phyloP scores from a whole-genome alignment of 2,888 invertebrate genomes.

The Caenorhabditis parvicauda region DNA sequence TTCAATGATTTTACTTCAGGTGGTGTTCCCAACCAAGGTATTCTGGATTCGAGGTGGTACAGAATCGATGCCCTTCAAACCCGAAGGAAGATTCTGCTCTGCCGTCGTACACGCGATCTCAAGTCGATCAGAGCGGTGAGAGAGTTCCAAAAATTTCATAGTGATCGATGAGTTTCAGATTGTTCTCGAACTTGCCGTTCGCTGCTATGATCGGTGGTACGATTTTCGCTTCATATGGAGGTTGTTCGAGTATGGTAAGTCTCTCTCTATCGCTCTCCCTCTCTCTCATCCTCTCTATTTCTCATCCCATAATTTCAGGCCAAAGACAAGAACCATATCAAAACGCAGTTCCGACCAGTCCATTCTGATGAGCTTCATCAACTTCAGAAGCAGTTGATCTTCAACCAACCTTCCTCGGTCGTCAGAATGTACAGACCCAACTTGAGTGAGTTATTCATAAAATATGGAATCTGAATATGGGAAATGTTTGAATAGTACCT shows the following conservation, averaged over 20 bases:
- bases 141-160: background rate
- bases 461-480: too few species aligned
- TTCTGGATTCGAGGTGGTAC: conserved; percentile 31
- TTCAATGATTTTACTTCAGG: conserved; percentile 20
- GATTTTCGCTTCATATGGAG: conserved; percentile 32
- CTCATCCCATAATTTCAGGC: conserved; percentile 1
- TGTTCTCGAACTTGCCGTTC: conserved; percentile 34
- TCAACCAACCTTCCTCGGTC: conserved; percentile 23
- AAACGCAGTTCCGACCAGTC: conserved; percentile 19
- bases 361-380: conserved; percentile 9
- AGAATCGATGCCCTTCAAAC: conserved; percentile 27
- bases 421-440: conserved; percentile 33
- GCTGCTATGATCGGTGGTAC: conserved; percentile 28
- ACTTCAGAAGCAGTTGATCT: conserved; percentile 27
- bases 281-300: too few species aligned
- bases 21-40: conserved; percentile 32
- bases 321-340: conserved; percentile 10
- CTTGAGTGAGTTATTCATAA: conserved; percentile 7
- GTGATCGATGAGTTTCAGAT: conserved; percentile 4
- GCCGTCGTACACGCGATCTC: conserved; percentile 14
- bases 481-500: too few species aligned
- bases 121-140: background rate
- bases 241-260: conserved; percentile 27
- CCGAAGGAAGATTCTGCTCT: conserved; percentile 22
- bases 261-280: background rate